Base-by-base conservation (phyloP, 2,888 invertebrate genomes). In the Clistopyga incitator region DNA sequence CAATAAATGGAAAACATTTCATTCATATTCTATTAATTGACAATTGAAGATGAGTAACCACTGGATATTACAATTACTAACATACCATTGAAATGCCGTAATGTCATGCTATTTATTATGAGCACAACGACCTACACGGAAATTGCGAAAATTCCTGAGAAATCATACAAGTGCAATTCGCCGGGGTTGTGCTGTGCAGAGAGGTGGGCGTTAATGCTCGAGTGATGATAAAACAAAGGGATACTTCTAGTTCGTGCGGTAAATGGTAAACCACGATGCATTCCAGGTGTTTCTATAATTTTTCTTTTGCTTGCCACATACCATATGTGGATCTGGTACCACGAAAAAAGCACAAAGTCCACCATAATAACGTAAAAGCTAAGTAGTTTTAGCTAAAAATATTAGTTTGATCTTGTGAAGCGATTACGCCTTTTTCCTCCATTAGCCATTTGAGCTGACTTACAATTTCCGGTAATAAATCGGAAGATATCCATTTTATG, bases 211-310 rank as follows among this genome's bases (percentile, higher is more conserved):
- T 67, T 52, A 42, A 59, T 59, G 38, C 56, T 29, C 15, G 68
- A 84, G 84, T 38, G 70, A 78, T 72, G 75, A 67, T 74, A 72
- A 61, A 78, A 82, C 34, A 75, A 68, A 82, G 45, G 20, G 47
- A 71, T 71, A 71, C 61, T 72, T 65, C 47, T 23, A 50, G 47
- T 81, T 50, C 13, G 25, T 23, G 25, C 47, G 38, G 54, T 42
- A 29, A 68, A 45, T 45, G 20, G 34, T 67, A 81, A 84, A 76
- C 61, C 64, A 76, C 67, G 18, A 72, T 78, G 81, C 77, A 50
- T 70, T 34, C 65, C 54, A 42, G 52, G 75, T 45, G 72, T 6
- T 45, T 29, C 61, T 20, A 20, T 29, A 50, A 18, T 64, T 50
- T 47, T 47, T 67, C 38, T 42, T 34, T n/a, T 34, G 18, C 8